Conservation (phyloP, 2,888 invertebrate genomes). For the Prosopocoilus inquinatus region DNA sequence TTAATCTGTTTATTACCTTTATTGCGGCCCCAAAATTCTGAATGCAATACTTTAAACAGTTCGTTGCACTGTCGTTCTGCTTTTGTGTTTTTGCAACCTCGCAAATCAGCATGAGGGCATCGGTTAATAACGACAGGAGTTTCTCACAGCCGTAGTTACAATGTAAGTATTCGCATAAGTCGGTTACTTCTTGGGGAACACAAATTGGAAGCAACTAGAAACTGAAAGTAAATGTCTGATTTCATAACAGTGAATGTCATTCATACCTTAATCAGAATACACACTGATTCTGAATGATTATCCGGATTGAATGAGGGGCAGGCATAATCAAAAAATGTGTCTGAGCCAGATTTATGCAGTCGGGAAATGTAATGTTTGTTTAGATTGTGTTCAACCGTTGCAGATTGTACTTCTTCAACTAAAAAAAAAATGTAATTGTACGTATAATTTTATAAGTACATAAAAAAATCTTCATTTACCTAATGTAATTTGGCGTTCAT, state of each 20-base stretch:
- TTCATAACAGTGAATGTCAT: conserved; percentile 1
- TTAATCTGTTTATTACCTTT: conserved; percentile 31
- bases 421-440: background rate
- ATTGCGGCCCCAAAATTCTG: conserved; percentile 37
- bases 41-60: conserved; percentile 38
- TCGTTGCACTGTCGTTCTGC: conserved; percentile 21
- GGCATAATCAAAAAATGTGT: conserved; percentile 20
- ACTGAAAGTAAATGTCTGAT: conserved; percentile 7
- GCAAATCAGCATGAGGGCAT: conserved; percentile 39
- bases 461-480: too few species aligned
- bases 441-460: background rate
- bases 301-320: conserved; percentile 27
- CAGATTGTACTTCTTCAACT: background rate
- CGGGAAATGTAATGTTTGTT: conserved; percentile 6
- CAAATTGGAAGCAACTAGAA: conserved; percentile 39
- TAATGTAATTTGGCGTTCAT: background rate
- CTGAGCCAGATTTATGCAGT: background rate
- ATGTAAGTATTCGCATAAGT: conserved; percentile 33
- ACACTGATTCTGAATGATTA: conserved; percentile 31
- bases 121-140: conserved; percentile 35
- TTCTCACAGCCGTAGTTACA: conserved; percentile 27
- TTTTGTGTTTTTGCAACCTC: conserved; percentile 37
- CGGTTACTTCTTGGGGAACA: conserved; percentile 40
- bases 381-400: background rate
- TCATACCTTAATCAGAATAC: conserved; percentile 32